A percentile compares a stretch with the other conserved stretches of the same genome.
These are phyloP conservation scores for Dipodomys spectabilis DNA, from an alignment of 2,113 vertebrate species.

Conservation along the genomic window DNA sequence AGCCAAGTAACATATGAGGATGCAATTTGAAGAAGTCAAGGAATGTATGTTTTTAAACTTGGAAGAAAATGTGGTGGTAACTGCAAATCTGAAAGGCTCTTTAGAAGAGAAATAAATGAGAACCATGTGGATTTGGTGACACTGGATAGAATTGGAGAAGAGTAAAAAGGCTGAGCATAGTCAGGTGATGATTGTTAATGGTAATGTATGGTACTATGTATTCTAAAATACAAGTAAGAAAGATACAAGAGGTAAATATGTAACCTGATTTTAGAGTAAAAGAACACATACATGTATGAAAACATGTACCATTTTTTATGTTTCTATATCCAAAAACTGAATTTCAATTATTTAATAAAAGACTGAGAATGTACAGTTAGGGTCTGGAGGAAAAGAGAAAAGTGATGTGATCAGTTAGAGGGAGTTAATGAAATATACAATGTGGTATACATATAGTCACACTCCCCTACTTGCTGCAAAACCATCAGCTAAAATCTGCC, in stretches of 20 bases:
- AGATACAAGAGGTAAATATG: not conserved
- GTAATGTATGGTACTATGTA: not conserved
- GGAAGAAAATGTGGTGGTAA: not conserved
- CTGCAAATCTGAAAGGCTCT: fast-evolving
- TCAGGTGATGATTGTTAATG: not conserved
- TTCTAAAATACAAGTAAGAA: not conserved
- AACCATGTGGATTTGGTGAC: not conserved
- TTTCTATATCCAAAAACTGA: not conserved
- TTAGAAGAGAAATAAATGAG: not conserved
- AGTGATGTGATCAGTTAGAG: not conserved
- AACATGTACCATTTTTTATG: not conserved
- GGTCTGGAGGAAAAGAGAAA: not conserved
- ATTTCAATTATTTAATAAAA: not conserved
- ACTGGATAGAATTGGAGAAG: not conserved
- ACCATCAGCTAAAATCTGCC: not conserved
- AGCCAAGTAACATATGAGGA: not conserved
- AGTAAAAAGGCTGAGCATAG: not conserved
- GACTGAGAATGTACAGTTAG: not conserved
- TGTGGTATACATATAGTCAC: not conserved
- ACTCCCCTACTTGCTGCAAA: not conserved
- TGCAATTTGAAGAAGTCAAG: not conserved
- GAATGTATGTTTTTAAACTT: not conserved
- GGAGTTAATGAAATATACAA: not conserved
- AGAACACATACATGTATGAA: not conserved
- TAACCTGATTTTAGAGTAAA: not conserved